Percentiles rank a stretch among this genome's conserved stretches.
These are phyloP conservation scores for Leptopilina myrica DNA, from an alignment of 2,888 invertebrate genomes.

Conservation along the genomic window DNA sequence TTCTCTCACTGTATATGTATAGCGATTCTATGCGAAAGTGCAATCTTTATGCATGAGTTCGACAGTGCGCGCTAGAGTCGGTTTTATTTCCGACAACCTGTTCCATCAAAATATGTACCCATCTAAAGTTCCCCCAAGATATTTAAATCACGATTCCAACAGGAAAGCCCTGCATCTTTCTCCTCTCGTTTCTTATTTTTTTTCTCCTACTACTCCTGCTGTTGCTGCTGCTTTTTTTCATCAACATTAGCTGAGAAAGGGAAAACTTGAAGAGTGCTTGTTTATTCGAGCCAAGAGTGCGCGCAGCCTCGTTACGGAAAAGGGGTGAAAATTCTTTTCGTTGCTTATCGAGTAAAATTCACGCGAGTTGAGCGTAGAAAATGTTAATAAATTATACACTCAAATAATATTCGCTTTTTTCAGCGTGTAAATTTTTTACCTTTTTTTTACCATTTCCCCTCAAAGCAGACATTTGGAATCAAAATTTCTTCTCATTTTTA, in stretches of 20 bases:
- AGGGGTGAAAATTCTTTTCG: conserved; percentile 54
- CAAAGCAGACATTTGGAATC: neutral
- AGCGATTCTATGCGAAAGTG: conserved; percentile 48
- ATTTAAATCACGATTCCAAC: conserved; percentile 63
- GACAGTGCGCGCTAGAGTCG: conserved; percentile 49
- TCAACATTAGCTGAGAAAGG: conserved; percentile 35
- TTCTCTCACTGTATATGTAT: too few species aligned
- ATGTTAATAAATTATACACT: conserved; percentile 56
- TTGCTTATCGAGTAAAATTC: conserved; percentile 59
- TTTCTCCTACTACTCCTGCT: neutral
- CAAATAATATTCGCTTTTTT: conserved; percentile 21
- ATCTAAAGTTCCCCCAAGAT: conserved; percentile 57
- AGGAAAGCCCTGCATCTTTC: conserved; percentile 33
- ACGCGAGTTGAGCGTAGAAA: conserved; percentile 50
- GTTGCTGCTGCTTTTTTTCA: neutral
- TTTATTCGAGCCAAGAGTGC: conserved; percentile 51
- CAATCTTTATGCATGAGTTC: conserved; percentile 64
- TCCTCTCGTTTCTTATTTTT: conserved; percentile 27
- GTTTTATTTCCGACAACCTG: conserved; percentile 64
- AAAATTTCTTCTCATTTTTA: too few species aligned
- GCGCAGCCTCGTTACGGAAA: conserved; percentile 47
- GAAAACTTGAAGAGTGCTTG: conserved; percentile 53
- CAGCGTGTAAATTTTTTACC: neutral
- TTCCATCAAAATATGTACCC: conserved; percentile 57
- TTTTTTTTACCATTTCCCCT: neutral